Percentiles rank a stretch among this genome's conserved stretches.
Evolutionary conservation across 92 coral and sea anemone genomes (phyloP).

Genomic region (Epizoanthus scotinus): DNA sequence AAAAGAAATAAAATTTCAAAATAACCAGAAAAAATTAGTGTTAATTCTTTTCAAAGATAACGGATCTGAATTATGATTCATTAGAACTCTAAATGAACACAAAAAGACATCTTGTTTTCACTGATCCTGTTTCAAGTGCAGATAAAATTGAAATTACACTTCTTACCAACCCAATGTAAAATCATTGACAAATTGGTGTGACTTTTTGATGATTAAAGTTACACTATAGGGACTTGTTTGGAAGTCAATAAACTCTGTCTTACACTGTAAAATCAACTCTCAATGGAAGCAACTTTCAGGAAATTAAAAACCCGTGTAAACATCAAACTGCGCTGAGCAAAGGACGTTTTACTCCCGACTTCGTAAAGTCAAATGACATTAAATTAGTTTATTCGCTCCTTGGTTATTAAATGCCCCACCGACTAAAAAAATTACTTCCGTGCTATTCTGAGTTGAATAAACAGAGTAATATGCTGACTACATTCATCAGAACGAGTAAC

Average conservation of each 20-base stretch:
- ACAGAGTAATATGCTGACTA: constrained; percentile 18
- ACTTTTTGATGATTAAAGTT: constrained; percentile 12
- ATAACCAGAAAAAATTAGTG: constrained; percentile 15
- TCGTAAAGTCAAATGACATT: constrained; percentile 42
- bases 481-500: constrained; percentile 31
- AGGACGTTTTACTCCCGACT: constrained; percentile 30
- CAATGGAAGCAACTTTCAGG: constrained; percentile 19
- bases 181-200: constrained; percentile 14
- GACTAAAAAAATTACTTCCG: constrained; percentile 40
- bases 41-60: constrained; percentile 37
- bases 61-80: constrained; percentile 41
- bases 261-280: constrained; percentile 14
- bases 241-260: constrained; percentile 13
- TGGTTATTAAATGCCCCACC: constrained; percentile 41
- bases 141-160: constrained; percentile 13
- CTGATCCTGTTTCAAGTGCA: constrained; percentile 29
- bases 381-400: constrained; percentile 42
- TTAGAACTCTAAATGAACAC: constrained; percentile 30
- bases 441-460: constrained; percentile 34
- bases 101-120: constrained; percentile 34
- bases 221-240: constrained; percentile 23
- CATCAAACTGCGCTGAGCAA: constrained; percentile 33
- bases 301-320: constrained; percentile 34
- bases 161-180: not conserved
- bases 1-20: constrained; percentile 13